Base-by-base conservation (phyloP, 2,113 vertebrate genomes). In the Dissostichus mawsoni region DNA sequence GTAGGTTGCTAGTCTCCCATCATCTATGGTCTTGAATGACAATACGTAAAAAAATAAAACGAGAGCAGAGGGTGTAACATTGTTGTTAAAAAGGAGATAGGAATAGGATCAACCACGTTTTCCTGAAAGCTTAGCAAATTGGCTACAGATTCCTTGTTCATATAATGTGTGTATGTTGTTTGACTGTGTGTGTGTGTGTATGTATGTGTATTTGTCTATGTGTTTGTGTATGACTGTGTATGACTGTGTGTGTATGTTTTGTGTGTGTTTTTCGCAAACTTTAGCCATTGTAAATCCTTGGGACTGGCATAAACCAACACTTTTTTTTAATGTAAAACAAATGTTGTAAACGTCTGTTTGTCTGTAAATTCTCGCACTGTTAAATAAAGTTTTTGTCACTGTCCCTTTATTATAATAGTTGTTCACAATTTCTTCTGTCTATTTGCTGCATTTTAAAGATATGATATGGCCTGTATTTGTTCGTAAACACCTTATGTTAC, bases 381-480 rank as follows among this genome's bases (percentile, higher is more conserved):
- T 82, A 74, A 90, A 82, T 89, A 89, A 91, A 90, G 33, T 2
- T 78, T 89, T 78, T 80, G 41, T 68, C 66, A 57, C 44, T 75
- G 59, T 67, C 48, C 45, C 23, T 50, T 6, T 51, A 55, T 62
- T 16, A 25, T 12, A 63, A 55, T 1, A 48, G 11, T 8, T 76
- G 5, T 29, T 59, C 17, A 50, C 58, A 1, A 11, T 12, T 62
- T 56, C 0, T 6, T 61, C 12, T 36, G 6, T 56, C 3, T 11
- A 1, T n/a, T 71, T 4, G 6, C 6, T 7, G 36, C 36, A 8
- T 41, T 41, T 41, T 8, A 8, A 41, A 8, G 36, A 29, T 29
- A 29, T 4, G 29, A 62, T 17, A 44, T 62, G 10, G 33, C 17
- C 14, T 44, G 16, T 62, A 11, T n/a, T 63, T 45, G 41, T 44